A percentile compares a stretch with the other conserved stretches of the same genome.
Evolutionary conservation across 2,888 invertebrate genomes (phyloP).

Genomic region (Acheta domesticus): DNA sequence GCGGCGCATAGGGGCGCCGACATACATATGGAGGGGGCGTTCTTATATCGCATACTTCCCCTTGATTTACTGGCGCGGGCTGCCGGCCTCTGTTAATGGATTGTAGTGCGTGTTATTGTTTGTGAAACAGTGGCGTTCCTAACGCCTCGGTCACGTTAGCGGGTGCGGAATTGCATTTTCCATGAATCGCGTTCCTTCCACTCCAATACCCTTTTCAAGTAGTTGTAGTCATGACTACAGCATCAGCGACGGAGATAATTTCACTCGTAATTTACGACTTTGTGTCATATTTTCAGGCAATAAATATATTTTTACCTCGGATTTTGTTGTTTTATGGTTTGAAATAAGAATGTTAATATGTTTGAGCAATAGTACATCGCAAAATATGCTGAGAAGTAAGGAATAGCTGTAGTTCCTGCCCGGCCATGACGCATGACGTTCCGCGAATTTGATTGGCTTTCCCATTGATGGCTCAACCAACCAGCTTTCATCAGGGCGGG

Average conservation of each 20-base stretch:
- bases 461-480: background rate
- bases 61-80: background rate
- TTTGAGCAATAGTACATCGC: too few species aligned
- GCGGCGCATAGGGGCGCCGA: background rate
- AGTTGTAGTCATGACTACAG: too few species aligned
- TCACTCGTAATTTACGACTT: too few species aligned
- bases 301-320: too few species aligned
- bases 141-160: constrained; percentile 5
- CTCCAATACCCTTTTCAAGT: background rate
- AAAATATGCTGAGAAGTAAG: too few species aligned
- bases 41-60: constrained; percentile 6
- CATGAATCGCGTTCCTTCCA: background rate
- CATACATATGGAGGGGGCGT: background rate
- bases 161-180: background rate
- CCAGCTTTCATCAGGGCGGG: background rate
- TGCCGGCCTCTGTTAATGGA: background rate
- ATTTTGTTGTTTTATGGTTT: too few species aligned
- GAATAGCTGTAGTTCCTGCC: background rate
- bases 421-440: background rate
- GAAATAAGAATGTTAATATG: too few species aligned
- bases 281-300: too few species aligned
- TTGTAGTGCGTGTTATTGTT: constrained; percentile 18
- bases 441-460: background rate
- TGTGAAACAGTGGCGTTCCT: background rate
- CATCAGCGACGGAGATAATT: too few species aligned